Evolutionary conservation across 2,797 vertebrate genomes (phyloP).

Genomic region (Kryptopterus vitreolus): DNA sequence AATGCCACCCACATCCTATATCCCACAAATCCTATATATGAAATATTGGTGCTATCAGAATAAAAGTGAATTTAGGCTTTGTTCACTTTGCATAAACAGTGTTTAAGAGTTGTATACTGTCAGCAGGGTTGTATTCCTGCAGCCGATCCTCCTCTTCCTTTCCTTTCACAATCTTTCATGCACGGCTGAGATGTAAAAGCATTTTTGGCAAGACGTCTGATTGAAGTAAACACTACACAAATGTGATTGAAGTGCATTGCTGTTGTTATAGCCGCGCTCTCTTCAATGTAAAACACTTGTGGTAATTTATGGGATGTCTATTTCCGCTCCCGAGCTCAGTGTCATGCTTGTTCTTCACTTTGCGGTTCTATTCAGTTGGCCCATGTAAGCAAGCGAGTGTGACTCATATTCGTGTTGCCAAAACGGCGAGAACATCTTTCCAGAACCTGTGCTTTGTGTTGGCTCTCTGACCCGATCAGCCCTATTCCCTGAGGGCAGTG

Average conservation of each 20-base stretch:
- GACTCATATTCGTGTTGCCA: slow-evolving; percentile 43
- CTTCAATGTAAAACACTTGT: slow-evolving; percentile 6
- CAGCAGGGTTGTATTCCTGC: slow-evolving; percentile 44
- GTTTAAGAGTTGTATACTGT: slow-evolving; percentile 33
- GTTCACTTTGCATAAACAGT: slow-evolving; percentile 32
- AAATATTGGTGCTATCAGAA: background rate
- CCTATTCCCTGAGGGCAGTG: slow-evolving; percentile 37
- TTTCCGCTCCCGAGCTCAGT: slow-evolving; percentile 16
- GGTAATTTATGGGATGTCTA: background rate
- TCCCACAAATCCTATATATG: no score
- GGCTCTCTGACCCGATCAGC: slow-evolving; percentile 39
- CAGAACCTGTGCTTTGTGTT: slow-evolving; percentile 44
- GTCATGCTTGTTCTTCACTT: slow-evolving; percentile 31
- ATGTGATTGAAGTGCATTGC: background rate
- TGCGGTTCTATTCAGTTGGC: slow-evolving; percentile 31
- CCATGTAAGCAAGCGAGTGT: slow-evolving; percentile 34
- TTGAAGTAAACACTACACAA: slow-evolving; percentile 30
- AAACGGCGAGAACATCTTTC: slow-evolving; percentile 48
- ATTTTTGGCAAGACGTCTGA: slow-evolving; percentile 39
- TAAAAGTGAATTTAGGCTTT: background rate
- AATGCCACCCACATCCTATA: no score
- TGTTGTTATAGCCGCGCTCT: background rate
- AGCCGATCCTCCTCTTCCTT: slow-evolving; percentile 44
- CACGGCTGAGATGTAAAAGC: slow-evolving; percentile 38
- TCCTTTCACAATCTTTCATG: slow-evolving; percentile 41